Evolutionary conservation across 2,797 vertebrate genomes (phyloP).

Genomic region (Lutjanus argentimaculatus): DNA sequence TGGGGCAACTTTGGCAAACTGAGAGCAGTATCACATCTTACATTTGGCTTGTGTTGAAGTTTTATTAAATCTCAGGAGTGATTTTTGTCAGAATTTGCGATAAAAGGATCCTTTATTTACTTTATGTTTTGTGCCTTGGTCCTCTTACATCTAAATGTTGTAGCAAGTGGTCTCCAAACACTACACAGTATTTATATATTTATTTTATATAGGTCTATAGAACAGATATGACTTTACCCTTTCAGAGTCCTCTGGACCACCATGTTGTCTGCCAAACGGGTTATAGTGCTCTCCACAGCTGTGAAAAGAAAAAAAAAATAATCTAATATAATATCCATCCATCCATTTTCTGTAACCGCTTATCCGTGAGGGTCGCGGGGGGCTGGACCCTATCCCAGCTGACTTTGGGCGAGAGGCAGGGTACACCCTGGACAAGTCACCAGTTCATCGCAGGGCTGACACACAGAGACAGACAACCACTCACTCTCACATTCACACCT

Average conservation of each 20-base stretch:
- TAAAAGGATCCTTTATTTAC: conserved; percentile 8
- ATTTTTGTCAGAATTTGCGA: conserved; percentile 22
- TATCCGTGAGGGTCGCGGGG: too few species aligned
- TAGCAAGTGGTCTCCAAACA: not conserved
- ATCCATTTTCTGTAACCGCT: too few species aligned
- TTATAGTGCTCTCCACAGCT: conserved; percentile 95
- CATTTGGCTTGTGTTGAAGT: conserved; percentile 9
- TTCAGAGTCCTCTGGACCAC: conserved; percentile 88
- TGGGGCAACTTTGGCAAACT: conserved; percentile 3
- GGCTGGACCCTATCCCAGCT: too few species aligned
- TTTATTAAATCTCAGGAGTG: conserved; percentile 13
- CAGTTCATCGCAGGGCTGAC: too few species aligned
- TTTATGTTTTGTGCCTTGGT: not conserved
- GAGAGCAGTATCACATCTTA: not conserved
- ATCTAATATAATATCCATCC: too few species aligned
- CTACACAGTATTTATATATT: too few species aligned
- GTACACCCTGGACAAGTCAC: too few species aligned
- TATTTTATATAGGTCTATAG: not conserved
- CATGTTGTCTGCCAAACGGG: conserved; percentile 87
- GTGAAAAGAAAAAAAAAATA: conserved; percentile 3
- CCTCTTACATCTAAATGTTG: not conserved
- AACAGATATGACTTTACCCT: conserved; percentile 72
- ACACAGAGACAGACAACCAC: too few species aligned
- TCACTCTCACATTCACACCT: too few species aligned
- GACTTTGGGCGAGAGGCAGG: too few species aligned